Evolutionary conservation across 1,140 invertebrate species (phyloP), one percentile per base, ranked within the genome.

Genomic region (Meloidogyne exigua): DNA sequence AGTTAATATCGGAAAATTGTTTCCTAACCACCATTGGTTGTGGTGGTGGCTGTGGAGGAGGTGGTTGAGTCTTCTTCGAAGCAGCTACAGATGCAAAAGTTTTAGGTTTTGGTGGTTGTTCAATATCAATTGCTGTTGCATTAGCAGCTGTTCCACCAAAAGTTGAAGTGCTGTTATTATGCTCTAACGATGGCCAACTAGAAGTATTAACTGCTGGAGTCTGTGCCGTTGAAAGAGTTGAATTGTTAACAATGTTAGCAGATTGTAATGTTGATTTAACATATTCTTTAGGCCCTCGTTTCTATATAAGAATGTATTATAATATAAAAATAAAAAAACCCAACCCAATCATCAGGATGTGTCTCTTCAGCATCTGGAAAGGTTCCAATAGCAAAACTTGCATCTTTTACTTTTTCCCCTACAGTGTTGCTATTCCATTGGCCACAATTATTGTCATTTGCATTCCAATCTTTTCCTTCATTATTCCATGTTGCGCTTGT

Each of bases 51-150:
- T 32, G 28, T 32, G 18, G 49, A 44, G 72, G 49, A 5, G 57
- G 72, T 5, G 21, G 72, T 18, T 32, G 13, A 12, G 21, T 21
- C 26, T 73, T 73, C 28, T 73, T 73, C 13, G 72, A 28, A 12
- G 72, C 72, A n/a, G 72, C 72, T 15, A 73, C 72, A 18, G 72
- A 42, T 36, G 72, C 72, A 73, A 73, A 73, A 18, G 72, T 73
- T 32, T 73, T 73, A 18, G 72, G 72, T 62, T 73, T 73, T 18
- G 62, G 72, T 23, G n/a, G 21, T 57, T 57, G 49, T n/a, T 57
- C 18, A 57, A 57, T 57, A n/a, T 57, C 49, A 18, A 57, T 9
- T 1, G 18, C 7, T 2, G 69, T 49, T 18, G 26, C 1, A 32
- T 73, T 65, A 2, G 21, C 57, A 44, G 57, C 11, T 18, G 62